Evolutionary conservation across 2,797 vertebrate genomes (phyloP), one percentile per base, ranked within the genome.

Genomic region (Chloroceryle inda): DNA sequence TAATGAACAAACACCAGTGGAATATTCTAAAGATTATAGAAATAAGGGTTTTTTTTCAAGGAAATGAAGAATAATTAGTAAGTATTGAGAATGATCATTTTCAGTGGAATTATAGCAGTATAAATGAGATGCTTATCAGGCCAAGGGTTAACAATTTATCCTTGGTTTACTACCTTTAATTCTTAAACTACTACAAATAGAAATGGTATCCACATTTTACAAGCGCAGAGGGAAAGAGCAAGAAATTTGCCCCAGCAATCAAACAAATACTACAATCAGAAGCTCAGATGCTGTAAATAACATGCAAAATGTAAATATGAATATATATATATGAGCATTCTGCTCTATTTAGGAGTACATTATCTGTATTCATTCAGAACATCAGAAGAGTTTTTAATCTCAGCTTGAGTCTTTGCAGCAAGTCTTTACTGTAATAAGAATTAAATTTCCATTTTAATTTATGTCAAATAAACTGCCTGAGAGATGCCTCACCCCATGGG

Each of bases 361-460:
- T 86, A 62, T 78, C 79, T 93, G 27, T 53, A 83, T 77, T 88
- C 10, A 75, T 35, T 84, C 58, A 84, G 76, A 94, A 69, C n/a
- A 59, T 58, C 40, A 81, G 49, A 92, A 64, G 40, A 9, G 55
- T 73, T 95, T 94, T 96, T 81, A 61, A 95, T 83, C 47, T 85
- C 37, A 49, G 35, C 44, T 92, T 85, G 40, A 83, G 84, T 45
- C n/a, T 33, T 91, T 78, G 66, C 23, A 86, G 27, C 81, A 92
- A 92, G 79, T 63, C 3, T 7, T 81, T 86, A n/a, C 53, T 73
- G 38, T 42, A 85, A 50, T 27, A 72, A 72, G 29, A 84, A 89
- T 78, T 84, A 66, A 42, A 86, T 84, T 78, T 79, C 55, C 50
- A 35, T 47, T 61, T 90, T 90, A 81, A 81, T 67, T 61, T 77